phyloP scores from a whole-genome alignment of 1,140 invertebrate species.

The Metaphire vulgaris region DNA sequence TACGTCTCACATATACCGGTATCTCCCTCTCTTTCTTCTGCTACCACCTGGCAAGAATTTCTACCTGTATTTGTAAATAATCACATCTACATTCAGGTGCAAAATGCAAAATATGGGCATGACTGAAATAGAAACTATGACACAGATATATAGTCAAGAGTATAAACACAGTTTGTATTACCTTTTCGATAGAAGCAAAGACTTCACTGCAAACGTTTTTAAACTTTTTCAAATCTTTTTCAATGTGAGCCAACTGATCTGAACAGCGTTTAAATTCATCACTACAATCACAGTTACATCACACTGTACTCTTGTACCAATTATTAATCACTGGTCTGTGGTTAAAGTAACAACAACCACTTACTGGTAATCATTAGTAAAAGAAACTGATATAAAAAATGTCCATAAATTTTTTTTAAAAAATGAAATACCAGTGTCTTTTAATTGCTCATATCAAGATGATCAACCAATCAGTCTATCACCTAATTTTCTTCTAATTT shows the following conservation, averaged over 20 bases:
- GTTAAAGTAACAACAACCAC: background rate
- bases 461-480: too few species aligned
- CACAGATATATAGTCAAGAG: background rate
- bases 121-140: background rate
- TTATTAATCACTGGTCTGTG: too few species aligned
- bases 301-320: background rate
- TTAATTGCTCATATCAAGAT: too few species aligned
- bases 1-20: background rate
- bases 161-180: background rate
- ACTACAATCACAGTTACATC: background rate
- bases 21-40: background rate
- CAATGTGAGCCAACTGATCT: background rate
- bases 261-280: background rate
- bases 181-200: background rate
- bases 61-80: background rate
- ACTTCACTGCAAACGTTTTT: background rate
- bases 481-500: too few species aligned
- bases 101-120: background rate
- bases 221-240: background rate
- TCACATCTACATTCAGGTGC: background rate
- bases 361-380: background rate
- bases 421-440: too few species aligned
- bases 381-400: background rate
- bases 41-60: background rate
- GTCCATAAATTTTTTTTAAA: too few species aligned